Evolutionary conservation across 2,888 invertebrate genomes (phyloP).

Genomic region (Cephus runcator): DNA sequence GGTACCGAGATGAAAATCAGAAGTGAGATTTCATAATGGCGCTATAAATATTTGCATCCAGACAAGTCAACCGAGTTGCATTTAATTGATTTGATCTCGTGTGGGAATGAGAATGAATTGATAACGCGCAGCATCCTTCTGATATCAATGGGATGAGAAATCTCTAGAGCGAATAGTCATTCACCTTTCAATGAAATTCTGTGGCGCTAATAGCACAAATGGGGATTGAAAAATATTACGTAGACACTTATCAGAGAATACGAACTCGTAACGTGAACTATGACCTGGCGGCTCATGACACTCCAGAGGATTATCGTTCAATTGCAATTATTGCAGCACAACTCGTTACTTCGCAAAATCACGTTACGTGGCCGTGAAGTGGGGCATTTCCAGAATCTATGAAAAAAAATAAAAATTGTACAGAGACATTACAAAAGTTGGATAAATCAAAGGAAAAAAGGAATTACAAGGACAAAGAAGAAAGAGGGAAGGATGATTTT

Average conservation of each 20-base stretch:
- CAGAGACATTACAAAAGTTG: no score
- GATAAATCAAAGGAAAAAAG: no score
- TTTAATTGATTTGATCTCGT: not conserved
- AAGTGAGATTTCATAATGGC: not conserved
- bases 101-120: not conserved
- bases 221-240: not conserved
- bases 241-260: not conserved
- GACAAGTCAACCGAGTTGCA: not conserved
- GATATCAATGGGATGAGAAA: not conserved
- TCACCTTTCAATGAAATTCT: not conserved
- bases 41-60: not conserved
- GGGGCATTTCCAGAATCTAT: no score
- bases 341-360: no score
- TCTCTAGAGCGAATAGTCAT: not conserved
- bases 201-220: not conserved
- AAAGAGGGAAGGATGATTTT: no score
- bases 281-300: no score
- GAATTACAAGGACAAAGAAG: no score
- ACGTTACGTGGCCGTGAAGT: no score
- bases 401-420: no score
- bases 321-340: no score
- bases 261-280: not conserved
- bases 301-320: no score
- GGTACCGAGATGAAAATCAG: not conserved
- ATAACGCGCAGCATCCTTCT: not conserved